A percentile compares a stretch with the other conserved stretches of the same genome.
Conservation (phyloP, 2,888 invertebrate genomes). For the Dromius quadrimaculatus region DNA sequence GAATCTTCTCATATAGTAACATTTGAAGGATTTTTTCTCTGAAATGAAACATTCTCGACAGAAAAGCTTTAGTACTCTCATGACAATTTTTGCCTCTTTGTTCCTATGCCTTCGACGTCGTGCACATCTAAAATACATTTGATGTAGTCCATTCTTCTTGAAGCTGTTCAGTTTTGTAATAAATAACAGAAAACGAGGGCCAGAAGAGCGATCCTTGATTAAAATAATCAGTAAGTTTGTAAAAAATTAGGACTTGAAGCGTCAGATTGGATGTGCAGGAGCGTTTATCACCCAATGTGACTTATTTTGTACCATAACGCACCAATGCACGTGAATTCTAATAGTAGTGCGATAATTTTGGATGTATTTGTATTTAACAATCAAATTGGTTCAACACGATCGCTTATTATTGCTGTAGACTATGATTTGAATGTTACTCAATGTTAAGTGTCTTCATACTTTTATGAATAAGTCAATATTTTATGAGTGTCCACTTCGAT, state of each 20-base stretch:
- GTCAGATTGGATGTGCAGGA: slow-evolving; percentile 26
- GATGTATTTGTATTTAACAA: slow-evolving; percentile 20
- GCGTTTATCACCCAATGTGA: slow-evolving; percentile 25
- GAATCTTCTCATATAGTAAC: slow-evolving; percentile 11
- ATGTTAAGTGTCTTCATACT: no score
- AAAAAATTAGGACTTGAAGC: slow-evolving; percentile 15
- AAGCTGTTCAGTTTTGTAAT: slow-evolving; percentile 31
- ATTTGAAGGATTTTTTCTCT: slow-evolving; percentile 15
- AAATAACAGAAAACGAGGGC: slow-evolving; percentile 27
- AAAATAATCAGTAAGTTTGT: slow-evolving; percentile 26
- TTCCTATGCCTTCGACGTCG: slow-evolving; percentile 28
- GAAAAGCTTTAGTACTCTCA: slow-evolving; percentile 1
- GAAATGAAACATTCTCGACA: slow-evolving; percentile 2
- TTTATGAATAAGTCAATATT: no score
- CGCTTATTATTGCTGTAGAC: slow-evolving; percentile 2
- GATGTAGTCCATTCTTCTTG: slow-evolving; percentile 32
- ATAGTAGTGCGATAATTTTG: slow-evolving; percentile 11
- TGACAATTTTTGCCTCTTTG: slow-evolving; percentile 25
- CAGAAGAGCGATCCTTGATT: slow-evolving; percentile 28
- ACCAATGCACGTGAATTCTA: slow-evolving; percentile 19
- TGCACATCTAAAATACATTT: slow-evolving; percentile 20
- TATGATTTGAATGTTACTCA: no score
- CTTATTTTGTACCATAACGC: slow-evolving; percentile 40
- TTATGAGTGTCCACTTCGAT: no score
- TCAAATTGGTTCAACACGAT: slow-evolving; percentile 7